A percentile compares a stretch with the other conserved stretches of the same genome.
phyloP scores from a whole-genome alignment of 2,113 vertebrate species.

The Meleagris gallopavo region DNA sequence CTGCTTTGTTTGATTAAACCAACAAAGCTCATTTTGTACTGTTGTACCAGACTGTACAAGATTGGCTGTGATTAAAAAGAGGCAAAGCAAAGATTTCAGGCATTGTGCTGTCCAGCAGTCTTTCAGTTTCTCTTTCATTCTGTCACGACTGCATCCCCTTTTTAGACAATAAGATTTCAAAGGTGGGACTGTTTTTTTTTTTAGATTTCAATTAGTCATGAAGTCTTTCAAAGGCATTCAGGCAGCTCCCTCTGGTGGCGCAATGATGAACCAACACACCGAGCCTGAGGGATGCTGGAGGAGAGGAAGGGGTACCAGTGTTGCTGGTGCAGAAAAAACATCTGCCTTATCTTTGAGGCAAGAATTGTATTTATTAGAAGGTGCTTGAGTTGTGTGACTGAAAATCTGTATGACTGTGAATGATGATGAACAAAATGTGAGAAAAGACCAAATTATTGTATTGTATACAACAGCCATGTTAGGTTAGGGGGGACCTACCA shows the following conservation, averaged over 20 bases:
- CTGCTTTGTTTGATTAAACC: constrained; percentile 31
- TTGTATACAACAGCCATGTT: not conserved
- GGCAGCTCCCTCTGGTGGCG: constrained; percentile 57
- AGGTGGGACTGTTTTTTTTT: not conserved
- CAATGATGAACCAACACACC: not conserved
- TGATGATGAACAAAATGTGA: not conserved
- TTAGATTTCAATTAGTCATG: not conserved
- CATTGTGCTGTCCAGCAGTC: not conserved
- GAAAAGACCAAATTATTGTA: not conserved
- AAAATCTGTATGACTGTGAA: not conserved
- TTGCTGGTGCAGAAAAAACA: not conserved
- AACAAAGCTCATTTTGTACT: constrained; percentile 34
- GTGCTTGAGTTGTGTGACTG: not conserved
- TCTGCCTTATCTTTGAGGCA: not conserved
- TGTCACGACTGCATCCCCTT: not conserved
- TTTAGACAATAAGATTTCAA: not conserved
- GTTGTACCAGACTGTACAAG: constrained; percentile 5
- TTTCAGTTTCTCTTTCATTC: not conserved
- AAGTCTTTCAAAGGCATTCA: not conserved
- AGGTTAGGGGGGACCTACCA: not conserved
- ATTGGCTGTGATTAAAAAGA: not conserved
- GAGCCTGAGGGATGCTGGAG: not conserved
- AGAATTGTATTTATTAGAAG: not conserved
- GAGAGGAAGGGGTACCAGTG: not conserved
- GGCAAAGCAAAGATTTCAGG: not conserved